Evolutionary conservation across 2,888 invertebrate species (phyloP).

Genomic region (Catonia carolina): DNA sequence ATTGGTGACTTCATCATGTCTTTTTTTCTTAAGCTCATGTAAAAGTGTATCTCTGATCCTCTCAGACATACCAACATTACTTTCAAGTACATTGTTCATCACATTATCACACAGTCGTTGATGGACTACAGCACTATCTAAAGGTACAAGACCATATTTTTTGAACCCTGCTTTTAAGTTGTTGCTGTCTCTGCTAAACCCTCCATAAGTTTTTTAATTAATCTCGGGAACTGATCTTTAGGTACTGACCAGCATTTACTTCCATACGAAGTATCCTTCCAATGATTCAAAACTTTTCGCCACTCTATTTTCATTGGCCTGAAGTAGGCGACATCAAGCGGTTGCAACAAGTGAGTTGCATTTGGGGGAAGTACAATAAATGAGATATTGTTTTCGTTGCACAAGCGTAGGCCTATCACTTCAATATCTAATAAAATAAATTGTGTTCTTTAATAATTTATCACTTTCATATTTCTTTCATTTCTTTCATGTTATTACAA

Average conservation of each 20-base stretch:
- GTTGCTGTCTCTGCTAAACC: constrained; percentile 9
- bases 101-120: constrained; percentile 2
- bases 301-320: constrained; percentile 30
- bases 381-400: neutral
- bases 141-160: constrained; percentile 14
- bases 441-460: too few species aligned
- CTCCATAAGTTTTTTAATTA: constrained; percentile 19
- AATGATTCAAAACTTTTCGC: constrained; percentile 15
- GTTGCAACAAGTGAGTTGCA: constrained; percentile 3
- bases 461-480: too few species aligned
- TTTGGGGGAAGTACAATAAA: neutral
- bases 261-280: constrained; percentile 17
- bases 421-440: too few species aligned
- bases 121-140: neutral
- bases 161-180: constrained; percentile 19
- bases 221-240: constrained; percentile 18
- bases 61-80: neutral
- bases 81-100: neutral
- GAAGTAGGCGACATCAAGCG: constrained; percentile 32
- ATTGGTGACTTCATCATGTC: neutral
- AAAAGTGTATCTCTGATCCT: neutral
- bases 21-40: neutral
- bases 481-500: too few species aligned
- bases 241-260: constrained; percentile 17
- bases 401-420: too few species aligned